Evolutionary conservation across 2,888 invertebrate species (phyloP), one percentile per base, ranked within the genome.

Genomic region (Drosophila mulleri): DNA sequence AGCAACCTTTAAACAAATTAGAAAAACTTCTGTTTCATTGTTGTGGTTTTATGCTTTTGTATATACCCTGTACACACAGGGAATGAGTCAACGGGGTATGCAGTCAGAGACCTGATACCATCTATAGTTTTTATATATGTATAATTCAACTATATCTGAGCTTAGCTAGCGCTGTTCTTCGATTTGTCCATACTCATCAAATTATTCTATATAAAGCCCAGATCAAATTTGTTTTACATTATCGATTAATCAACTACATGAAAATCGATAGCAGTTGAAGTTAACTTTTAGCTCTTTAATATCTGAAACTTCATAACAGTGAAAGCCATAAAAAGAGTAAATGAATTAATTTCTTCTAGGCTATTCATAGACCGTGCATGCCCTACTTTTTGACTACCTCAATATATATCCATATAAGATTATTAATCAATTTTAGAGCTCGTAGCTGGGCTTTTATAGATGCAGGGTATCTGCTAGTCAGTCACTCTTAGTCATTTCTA

Each of bases 1-100:
- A 80, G 76, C 71, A 78, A 73, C 79, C 84, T 82, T 83, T 84
- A 84, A 86, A 80, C 74, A 81, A 86, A 82, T 83, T 81, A 72
- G 68, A 80, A 80, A 70, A 67, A 75, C 70, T 74, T 64, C 64
- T 72, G 74, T 76, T 67, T 52, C 72, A 73, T 75, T 78, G 70
- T 74, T 79, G 73, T 73, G 73, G 76, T 14, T 14, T 62, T 44
- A 23, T 50, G 20, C 37, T 23, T 20, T 16, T 35, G 7, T 20
- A 32, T 5, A 41, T 29, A 37, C 53, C 53, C 53, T 26, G n/a
- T 23, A 7, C 2, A 3, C 3, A 11, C 1, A 12, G 14, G 12
- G 2, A 8, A 14, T 14, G 14, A 2, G 8, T 3, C 3, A 50
- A 35, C 12, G 50, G 32, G 32, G 20, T 37, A 12, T 6, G 1